phyloP scores from a whole-genome alignment of 2,113 vertebrate species.

The Cardinalis cardinalis region DNA sequence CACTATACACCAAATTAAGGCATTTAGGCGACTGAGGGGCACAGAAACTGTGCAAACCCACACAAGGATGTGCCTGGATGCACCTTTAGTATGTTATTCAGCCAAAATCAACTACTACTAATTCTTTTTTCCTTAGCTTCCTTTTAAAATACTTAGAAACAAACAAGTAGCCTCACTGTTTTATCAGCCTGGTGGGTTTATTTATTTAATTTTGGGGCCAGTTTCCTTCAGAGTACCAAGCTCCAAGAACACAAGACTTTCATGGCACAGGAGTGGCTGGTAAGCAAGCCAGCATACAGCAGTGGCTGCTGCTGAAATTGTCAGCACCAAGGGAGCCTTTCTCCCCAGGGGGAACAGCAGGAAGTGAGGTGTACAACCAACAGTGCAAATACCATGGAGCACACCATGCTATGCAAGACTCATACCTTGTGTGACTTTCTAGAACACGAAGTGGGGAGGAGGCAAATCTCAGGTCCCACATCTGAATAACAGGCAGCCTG shows the following conservation, averaged over 20 bases:
- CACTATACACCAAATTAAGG: neutral
- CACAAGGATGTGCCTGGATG: neutral
- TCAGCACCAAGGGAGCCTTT: neutral
- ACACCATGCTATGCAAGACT: accelerated
- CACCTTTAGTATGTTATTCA: neutral
- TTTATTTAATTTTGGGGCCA: neutral
- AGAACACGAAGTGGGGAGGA: constrained; percentile 92
- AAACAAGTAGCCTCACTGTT: neutral
- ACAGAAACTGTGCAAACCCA: neutral
- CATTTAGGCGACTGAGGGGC: neutral
- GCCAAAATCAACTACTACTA: neutral
- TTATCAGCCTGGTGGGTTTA: neutral
- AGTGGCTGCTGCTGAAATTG: neutral
- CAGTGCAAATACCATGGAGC: accelerated
- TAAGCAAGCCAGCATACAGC: neutral
- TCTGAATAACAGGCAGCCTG: constrained; percentile 91
- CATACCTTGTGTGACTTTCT: constrained; percentile 91
- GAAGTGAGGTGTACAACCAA: neutral
- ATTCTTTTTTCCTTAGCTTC: neutral
- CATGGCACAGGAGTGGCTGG: neutral
- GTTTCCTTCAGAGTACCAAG: neutral
- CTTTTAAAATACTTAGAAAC: neutral
- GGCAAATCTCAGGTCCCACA: constrained; percentile 97
- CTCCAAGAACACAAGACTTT: neutral
- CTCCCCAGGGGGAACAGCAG: neutral